Evolutionary conservation across 1,140 invertebrate genomes (phyloP), one percentile per base, ranked within the genome.

Genomic region (Eriocheir sinensis): DNA sequence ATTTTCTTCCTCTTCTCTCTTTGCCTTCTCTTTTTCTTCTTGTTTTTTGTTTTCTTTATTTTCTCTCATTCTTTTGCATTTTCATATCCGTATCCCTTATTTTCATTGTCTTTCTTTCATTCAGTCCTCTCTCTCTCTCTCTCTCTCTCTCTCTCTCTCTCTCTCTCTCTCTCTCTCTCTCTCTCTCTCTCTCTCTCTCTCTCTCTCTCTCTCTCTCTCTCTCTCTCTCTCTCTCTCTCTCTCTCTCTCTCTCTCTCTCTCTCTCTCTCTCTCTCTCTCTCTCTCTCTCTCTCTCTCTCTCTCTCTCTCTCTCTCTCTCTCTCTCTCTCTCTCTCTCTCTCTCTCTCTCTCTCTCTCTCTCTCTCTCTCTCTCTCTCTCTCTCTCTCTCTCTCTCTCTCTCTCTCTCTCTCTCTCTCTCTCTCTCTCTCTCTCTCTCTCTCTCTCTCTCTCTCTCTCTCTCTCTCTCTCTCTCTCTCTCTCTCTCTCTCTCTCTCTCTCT

Each of bases 161-260:
- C 44, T 48, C 44, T 81, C 27, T n/a, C 32, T 48, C 44, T 48
- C 44, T 48, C 44, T 48, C 44, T 48, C 44, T 48, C n/a, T n/a
- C n/a, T n/a, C n/a, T n/a, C n/a, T n/a, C n/a, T n/a, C n/a, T n/a
- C n/a, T n/a, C n/a, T n/a, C n/a, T n/a, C n/a, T n/a, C n/a, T n/a
- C n/a, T 12, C 27, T 27, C 27, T n/a, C n/a, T n/a, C n/a, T n/a
- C n/a, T n/a, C 27, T 27, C 60, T 72, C 60, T 72, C 60, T 72
- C 60, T 72, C 60, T 72, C 60, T 72, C 60, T 72, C 60, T 72
- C 60, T 72, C 60, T 72, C 60, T 72, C 60, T 72, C 60, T 72
- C 60, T 72, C 60, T 72, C 60, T 72, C 60, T 72, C 60, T 72
- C 60, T 72, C 60, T 72, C 60, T 72, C 60, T 72, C 60, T 72